phyloP scores from a whole-genome alignment of 2,113 vertebrate species.

The Varanus salvator region DNA sequence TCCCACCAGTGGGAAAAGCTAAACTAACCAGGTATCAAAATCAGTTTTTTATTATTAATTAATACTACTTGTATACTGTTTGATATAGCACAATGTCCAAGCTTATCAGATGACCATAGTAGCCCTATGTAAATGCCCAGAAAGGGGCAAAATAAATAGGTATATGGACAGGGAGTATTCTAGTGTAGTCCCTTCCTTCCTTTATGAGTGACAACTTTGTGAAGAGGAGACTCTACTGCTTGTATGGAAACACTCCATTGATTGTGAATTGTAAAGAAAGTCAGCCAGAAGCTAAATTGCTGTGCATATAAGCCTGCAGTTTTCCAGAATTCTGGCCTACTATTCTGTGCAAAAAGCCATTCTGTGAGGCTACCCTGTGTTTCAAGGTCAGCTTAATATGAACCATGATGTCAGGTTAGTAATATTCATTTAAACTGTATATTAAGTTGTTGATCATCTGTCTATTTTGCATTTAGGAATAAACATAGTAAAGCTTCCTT shows the following conservation, averaged over 20 bases:
- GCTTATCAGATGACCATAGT: not conserved
- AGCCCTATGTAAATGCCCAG: no score
- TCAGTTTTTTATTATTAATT: no score
- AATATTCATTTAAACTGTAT: conserved; percentile 66
- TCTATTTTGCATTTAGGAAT: conserved; percentile 62
- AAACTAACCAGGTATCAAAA: not conserved
- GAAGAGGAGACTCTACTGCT: no score
- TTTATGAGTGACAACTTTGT: no score
- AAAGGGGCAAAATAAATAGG: no score
- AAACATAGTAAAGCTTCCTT: conserved; percentile 69
- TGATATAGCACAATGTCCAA: not conserved
- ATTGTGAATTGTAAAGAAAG: not conserved
- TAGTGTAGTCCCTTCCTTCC: no score
- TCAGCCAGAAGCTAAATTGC: not conserved
- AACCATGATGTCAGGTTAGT: conserved; percentile 60
- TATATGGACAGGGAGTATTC: no score
- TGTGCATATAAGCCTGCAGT: not conserved
- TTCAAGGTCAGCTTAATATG: conserved; percentile 66
- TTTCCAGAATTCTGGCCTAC: not conserved
- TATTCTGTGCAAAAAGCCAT: not conserved
- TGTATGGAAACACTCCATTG: no score
- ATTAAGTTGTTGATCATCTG: conserved; percentile 71
- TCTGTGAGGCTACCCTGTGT: not conserved
- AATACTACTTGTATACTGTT: not conserved
- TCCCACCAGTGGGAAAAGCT: not conserved